phyloP scores from a whole-genome alignment of 2,888 invertebrate genomes.

The Himalopsyche anomala region DNA sequence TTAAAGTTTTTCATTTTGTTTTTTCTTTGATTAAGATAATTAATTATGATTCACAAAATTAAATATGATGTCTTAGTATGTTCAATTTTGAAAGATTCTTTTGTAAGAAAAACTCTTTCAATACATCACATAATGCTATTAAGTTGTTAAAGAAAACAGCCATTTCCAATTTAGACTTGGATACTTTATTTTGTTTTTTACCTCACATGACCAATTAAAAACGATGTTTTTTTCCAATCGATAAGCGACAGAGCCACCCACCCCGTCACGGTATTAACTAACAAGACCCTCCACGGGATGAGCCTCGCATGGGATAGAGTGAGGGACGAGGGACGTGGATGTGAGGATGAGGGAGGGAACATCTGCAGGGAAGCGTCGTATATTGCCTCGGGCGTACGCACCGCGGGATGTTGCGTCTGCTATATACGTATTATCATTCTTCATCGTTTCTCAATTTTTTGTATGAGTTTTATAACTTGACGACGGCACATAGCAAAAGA shows the following conservation, averaged over 20 bases:
- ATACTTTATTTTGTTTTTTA: not conserved
- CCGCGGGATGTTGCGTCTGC: constrained; percentile 50
- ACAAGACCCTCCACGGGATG: constrained; percentile 40
- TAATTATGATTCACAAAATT: no score
- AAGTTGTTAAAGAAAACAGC: not conserved
- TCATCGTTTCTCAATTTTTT: constrained; percentile 38
- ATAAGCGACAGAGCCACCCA: constrained; percentile 32
- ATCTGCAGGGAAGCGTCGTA: constrained; percentile 57
- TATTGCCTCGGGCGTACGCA: constrained; percentile 54
- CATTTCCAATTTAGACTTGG: not conserved
- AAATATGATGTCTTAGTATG: no score
- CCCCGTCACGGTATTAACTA: constrained; percentile 14
- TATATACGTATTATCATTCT: constrained; percentile 35
- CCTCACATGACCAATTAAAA: constrained; percentile 35
- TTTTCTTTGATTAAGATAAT: no score
- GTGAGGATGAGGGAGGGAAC: constrained; percentile 47
- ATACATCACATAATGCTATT: no score
- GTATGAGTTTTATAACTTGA: constrained; percentile 40
- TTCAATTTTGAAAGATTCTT: no score
- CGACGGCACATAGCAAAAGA: constrained; percentile 8
- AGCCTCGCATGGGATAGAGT: constrained; percentile 44
- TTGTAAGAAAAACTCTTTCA: no score
- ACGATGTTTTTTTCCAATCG: constrained; percentile 42
- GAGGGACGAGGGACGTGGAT: constrained; percentile 36
- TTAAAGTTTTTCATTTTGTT: no score